These are phyloP conservation scores for Macropodus opercularis DNA, from an alignment of 2,797 vertebrate genomes.

Conservation along the genomic window DNA sequence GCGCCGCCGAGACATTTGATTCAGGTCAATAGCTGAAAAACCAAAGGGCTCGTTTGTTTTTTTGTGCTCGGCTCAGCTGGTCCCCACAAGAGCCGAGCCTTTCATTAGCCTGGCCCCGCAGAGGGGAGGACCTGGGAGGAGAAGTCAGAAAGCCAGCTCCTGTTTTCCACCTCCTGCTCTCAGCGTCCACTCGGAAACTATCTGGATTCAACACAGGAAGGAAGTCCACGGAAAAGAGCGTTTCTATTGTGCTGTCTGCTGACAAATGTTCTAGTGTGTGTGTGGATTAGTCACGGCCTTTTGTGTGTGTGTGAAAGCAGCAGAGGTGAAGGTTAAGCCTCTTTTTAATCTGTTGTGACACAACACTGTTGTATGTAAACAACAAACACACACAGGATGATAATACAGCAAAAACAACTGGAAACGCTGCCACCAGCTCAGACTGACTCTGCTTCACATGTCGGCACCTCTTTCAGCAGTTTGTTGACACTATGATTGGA, in stretches of 20 bases:
- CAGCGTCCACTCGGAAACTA: constrained; percentile 60
- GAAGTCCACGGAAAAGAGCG: constrained; percentile 57
- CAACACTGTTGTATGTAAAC: constrained; percentile 46
- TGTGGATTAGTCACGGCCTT: constrained; percentile 25
- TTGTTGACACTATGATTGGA: no score
- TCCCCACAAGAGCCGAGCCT: constrained; percentile 32
- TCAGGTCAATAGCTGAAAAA: not conserved
- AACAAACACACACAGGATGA: not conserved
- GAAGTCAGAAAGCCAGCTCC: constrained; percentile 6
- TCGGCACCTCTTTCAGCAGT: no score
- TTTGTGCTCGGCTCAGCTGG: not conserved
- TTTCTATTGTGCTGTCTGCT: constrained; percentile 60
- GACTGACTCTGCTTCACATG: no score
- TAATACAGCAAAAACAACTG: not conserved
- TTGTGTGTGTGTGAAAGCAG: constrained; percentile 37
- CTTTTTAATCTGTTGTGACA: constrained; percentile 46
- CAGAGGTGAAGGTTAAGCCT: constrained; percentile 58
- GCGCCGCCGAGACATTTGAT: not conserved
- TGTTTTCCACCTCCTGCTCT: constrained; percentile 18
- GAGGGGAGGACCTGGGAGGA: constrained; percentile 21
- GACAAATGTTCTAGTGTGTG: constrained; percentile 23
- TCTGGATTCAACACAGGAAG: constrained; percentile 70
- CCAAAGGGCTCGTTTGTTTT: not conserved
- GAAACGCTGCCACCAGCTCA: no score
- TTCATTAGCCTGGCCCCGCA: constrained; percentile 41